Evolutionary conservation across 2,888 invertebrate genomes (phyloP).

Genomic region (Psylliodes chrysocephalus): DNA sequence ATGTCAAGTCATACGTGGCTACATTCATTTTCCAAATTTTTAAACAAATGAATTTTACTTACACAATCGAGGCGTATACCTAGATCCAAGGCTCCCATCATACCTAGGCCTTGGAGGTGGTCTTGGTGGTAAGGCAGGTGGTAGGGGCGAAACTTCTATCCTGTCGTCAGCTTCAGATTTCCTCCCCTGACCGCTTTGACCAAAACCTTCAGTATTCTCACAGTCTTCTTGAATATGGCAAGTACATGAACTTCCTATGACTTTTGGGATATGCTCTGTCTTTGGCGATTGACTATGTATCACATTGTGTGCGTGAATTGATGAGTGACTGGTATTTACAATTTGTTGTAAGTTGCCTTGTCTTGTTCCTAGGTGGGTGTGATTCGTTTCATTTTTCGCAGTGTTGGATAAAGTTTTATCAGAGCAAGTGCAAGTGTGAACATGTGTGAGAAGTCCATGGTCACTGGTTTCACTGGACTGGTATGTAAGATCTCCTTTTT

Average conservation of each 20-base stretch:
- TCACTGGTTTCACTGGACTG: constrained; percentile 61
- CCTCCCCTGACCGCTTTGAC: constrained; percentile 48
- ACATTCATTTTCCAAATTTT: no score
- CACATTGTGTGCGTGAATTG: constrained; percentile 52
- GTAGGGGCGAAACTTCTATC: constrained; percentile 63
- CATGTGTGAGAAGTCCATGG: constrained; percentile 57
- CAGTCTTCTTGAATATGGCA: constrained; percentile 60
- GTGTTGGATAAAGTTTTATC: constrained; percentile 53
- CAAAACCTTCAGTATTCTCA: constrained; percentile 49
- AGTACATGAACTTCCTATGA: constrained; percentile 50
- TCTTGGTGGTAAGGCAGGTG: constrained; percentile 65
- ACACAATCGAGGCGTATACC: constrained; percentile 56
- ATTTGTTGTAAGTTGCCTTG: constrained; percentile 46
- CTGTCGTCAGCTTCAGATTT: constrained; percentile 62
- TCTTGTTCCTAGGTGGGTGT: constrained; percentile 40
- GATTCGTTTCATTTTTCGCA: constrained; percentile 52
- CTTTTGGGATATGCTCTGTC: constrained; percentile 49
- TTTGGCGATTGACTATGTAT: constrained; percentile 49
- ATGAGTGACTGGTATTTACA: constrained; percentile 49
- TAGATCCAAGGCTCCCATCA: constrained; percentile 57
- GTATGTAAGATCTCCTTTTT: constrained; percentile 59
- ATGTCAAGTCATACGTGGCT: no score
- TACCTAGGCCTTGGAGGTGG: constrained; percentile 63
- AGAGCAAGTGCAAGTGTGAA: constrained; percentile 54
- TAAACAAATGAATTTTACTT: constrained; percentile 49